These are phyloP conservation scores for Patella caerulea DNA, from an alignment of 2,888 invertebrate genomes.

Conservation along the genomic window DNA sequence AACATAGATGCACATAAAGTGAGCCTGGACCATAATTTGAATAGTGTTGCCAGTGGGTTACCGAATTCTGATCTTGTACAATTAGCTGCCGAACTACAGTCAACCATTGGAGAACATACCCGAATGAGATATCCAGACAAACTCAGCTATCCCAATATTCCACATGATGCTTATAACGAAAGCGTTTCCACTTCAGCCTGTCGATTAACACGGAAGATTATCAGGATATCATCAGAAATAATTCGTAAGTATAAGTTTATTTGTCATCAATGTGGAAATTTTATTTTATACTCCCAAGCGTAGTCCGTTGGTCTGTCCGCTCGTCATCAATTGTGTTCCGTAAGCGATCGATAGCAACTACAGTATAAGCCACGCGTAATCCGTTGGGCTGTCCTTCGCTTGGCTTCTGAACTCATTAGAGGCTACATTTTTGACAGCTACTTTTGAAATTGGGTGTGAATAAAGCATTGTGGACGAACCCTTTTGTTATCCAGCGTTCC, in stretches of 20 bases:
- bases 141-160: conserved; percentile 18
- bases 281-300: too few species aligned
- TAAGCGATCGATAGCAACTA: too few species aligned
- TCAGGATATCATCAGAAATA: neutral
- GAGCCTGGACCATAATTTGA: conserved; percentile 16
- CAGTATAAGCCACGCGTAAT: too few species aligned
- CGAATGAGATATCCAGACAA: conserved; percentile 33
- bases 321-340: too few species aligned
- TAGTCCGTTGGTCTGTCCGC: too few species aligned
- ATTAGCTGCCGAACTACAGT: conserved; percentile 23
- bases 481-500: too few species aligned
- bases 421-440: too few species aligned
- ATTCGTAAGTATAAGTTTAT: neutral
- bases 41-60: neutral
- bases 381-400: too few species aligned
- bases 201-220: conserved; percentile 11
- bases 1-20: conserved; percentile 19
- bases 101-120: conserved; percentile 11
- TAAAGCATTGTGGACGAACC: too few species aligned
- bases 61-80: neutral
- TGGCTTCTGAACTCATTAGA: too few species aligned
- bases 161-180: conserved; percentile 29
- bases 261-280: too few species aligned
- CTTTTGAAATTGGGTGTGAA: too few species aligned
- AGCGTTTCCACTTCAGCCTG: conserved; percentile 17